Percentiles rank a stretch among this genome's conserved stretches.
phyloP scores from a whole-genome alignment of 2,797 vertebrate genomes.

The Rhinoraja longicauda region DNA sequence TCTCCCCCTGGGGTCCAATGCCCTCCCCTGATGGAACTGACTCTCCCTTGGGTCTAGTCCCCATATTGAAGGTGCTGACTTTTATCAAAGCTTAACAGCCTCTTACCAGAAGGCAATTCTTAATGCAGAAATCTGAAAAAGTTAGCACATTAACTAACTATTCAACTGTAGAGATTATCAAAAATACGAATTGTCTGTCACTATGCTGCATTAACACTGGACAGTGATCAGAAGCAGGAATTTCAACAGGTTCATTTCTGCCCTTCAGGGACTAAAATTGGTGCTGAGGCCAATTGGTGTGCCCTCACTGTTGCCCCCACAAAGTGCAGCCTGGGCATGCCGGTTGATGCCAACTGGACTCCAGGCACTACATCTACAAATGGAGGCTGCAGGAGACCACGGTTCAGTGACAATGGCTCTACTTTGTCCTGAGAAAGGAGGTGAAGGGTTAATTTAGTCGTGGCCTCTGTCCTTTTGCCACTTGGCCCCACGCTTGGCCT shows the following conservation, averaged over 20 bases:
- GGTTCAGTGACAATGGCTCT: constrained; percentile 51
- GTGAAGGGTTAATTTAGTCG: constrained; percentile 62
- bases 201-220: no score
- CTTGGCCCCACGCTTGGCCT: constrained; percentile 50
- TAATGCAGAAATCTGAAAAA: neutral
- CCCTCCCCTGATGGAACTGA: neutral
- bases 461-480: constrained; percentile 74
- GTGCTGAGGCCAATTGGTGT: neutral
- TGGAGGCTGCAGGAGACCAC: neutral
- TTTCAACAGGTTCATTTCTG: no score
- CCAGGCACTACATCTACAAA: neutral
- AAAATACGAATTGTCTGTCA: neutral
- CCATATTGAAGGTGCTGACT: neutral
- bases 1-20: neutral
- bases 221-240: neutral
- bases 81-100: neutral
- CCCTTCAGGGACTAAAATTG: neutral
- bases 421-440: constrained; percentile 54
- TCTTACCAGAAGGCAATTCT: neutral
- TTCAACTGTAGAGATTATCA: neutral
- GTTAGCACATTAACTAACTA: neutral
- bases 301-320: neutral
- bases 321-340: neutral
- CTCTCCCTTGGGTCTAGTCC: neutral
- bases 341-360: no score